Evolutionary conservation across 64 coral and sea anemone genomes (phyloP).

Genomic region (Trachythela sp.): DNA sequence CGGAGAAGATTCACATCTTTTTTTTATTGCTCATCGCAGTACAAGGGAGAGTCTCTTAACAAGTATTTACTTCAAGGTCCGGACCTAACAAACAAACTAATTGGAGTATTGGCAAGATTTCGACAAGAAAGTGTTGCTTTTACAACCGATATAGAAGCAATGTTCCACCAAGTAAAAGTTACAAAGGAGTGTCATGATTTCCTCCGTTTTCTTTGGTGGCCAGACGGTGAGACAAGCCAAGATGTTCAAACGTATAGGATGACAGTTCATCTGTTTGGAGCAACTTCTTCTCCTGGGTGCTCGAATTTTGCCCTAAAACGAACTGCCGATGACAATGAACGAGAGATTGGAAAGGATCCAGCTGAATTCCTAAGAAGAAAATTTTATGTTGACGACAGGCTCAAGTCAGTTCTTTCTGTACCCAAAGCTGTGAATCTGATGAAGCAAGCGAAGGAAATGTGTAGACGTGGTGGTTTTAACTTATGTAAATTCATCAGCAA

Average conservation of each 20-base stretch:
- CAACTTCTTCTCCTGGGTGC: constrained; percentile 47
- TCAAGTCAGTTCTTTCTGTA: background rate
- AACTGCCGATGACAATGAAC: constrained; percentile 33
- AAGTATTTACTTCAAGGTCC: constrained; percentile 37
- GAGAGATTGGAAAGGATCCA: background rate
- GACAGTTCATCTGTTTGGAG: constrained; percentile 45
- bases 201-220: constrained; percentile 38
- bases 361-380: constrained; percentile 35
- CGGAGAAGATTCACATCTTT: background rate
- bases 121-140: constrained; percentile 24
- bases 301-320: constrained; percentile 27
- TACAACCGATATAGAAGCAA: constrained; percentile 1
- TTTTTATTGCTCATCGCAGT: constrained; percentile 39
- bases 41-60: constrained; percentile 19
- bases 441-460: constrained; percentile 6
- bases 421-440: background rate
- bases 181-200: constrained; percentile 13
- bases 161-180: constrained; percentile 39
- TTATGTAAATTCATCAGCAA: constrained; percentile 37
- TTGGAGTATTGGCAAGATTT: constrained; percentile 28
- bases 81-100: constrained; percentile 36
- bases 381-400: constrained; percentile 38
- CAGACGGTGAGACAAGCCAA: background rate
- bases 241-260: constrained; percentile 29
- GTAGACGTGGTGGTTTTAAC: constrained; percentile 13